Percentiles rank a stretch among this genome's conserved stretches.
These are phyloP conservation scores for Lagocephalus sceleratus DNA, from an alignment of 2,797 vertebrate species.

Conservation along the genomic window DNA sequence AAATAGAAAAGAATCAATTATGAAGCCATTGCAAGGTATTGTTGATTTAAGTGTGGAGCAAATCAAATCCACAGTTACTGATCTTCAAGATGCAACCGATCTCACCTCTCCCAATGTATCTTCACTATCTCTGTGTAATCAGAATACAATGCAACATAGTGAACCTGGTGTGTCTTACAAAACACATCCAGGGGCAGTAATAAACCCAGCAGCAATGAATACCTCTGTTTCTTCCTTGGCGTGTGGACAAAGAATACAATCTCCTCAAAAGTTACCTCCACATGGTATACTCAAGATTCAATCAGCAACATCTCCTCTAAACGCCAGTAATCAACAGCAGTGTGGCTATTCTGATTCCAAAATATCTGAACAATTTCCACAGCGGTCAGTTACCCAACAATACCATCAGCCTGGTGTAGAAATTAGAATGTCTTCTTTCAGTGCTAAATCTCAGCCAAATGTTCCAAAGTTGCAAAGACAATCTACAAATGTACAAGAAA, in stretches of 20 bases:
- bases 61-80: slow-evolving; percentile 23
- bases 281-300: slow-evolving; percentile 7
- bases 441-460: slow-evolving; percentile 24
- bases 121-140: slow-evolving; percentile 19
- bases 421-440: slow-evolving; percentile 14
- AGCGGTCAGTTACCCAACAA: slow-evolving; percentile 35
- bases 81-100: slow-evolving; percentile 50
- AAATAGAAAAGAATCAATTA: slow-evolving; percentile 23
- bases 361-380: slow-evolving; percentile 20
- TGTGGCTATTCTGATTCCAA: slow-evolving; percentile 19
- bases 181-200: slow-evolving; percentile 8
- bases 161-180: slow-evolving; percentile 25
- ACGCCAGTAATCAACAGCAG: slow-evolving; percentile 22
- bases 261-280: slow-evolving; percentile 13
- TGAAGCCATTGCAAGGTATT: slow-evolving; percentile 39
- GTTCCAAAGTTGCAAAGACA: slow-evolving; percentile 34
- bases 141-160: slow-evolving; percentile 1
- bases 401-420: slow-evolving; percentile 24
- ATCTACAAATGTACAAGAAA: slow-evolving; percentile 26
- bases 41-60: slow-evolving; percentile 73
- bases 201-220: slow-evolving; percentile 3
- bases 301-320: slow-evolving; percentile 6
- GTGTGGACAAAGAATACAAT: slow-evolving; percentile 15
- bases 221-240: slow-evolving; percentile 15
- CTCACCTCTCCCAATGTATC: slow-evolving; percentile 42